Base-by-base conservation (phyloP, 2,113 vertebrate species). In the Chauna torquata region DNA sequence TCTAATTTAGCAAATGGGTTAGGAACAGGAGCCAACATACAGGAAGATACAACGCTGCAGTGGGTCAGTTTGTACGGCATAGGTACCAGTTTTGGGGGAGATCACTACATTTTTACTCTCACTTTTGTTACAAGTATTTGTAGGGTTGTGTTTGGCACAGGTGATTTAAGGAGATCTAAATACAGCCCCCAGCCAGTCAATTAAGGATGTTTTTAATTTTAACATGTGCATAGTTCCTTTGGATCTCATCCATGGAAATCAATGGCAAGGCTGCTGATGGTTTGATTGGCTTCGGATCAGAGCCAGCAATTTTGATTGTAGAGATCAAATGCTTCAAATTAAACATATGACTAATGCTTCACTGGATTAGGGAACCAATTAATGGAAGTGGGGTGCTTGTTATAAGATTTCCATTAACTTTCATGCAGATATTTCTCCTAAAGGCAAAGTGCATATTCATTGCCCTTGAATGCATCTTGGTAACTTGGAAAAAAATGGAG, bases 271-370 rank as follows among this genome's bases (percentile, higher is more conserved):
- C 89, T 96, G 81, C 84, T 97, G 96, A 34, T 88, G 92, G 87
- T 91, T 97, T 97, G 97, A 97, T 96, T 96, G 93, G 91, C 94
- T 96, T 96, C 18, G 54, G 94, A 96, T 93, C 85, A 80, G 91
- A 95, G 95, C 92, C 97, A 97, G 84, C 84, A 80, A 88, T 96
- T 97, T 80, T 94, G 96, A 95, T 94, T 97, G 91, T 82, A 85
- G 86, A 96, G 92, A 95, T 97, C 91, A 91, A 95, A 93, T 93
- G 71, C 82, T 96, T 92, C 89, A 92, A 94, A 92, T 97, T 97
- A 96, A 95, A 86, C 92, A 95, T 93, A 87, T 93, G 94, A 95
- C 89, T 96, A 95, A 95, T 96, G 89, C 86, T 96, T 93, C 93
- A 90, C 62, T 92, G 90, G 89, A 91, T 94, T 95, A 92, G 42